Base-by-base conservation (phyloP, 2,888 invertebrate genomes). In the Melinaea marsaeus region DNA sequence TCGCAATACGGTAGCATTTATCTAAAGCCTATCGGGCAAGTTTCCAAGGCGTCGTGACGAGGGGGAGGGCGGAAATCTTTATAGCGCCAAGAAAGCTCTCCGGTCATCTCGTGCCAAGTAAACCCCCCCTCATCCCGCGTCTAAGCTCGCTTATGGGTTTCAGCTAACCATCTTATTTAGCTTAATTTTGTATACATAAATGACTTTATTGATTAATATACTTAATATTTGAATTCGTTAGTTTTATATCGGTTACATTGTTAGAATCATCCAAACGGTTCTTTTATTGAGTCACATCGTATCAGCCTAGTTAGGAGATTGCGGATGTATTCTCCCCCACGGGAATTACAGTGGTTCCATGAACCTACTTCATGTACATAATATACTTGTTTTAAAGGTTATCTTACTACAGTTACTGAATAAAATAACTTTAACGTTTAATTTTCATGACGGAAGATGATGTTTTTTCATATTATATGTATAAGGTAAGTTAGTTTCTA, bases 11-110 rank as follows among this genome's bases (percentile, higher is more conserved):
- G 80, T 76, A 75, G 71, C 74, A 77, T 78, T 81, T 83, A 84
- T 83, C 82, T 83, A 75, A 80, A 81, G 82, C 78, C 78, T 79
- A 79, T 76, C 83, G 85, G 88, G 88, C 88, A 87, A 77, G 73
- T 68, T 83, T 87, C 88, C 88, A 88, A 88, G 81, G 77, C 76
- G 75, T 78, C 80, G 67, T 69, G 75, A 73, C 74, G 70, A 75
- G 77, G 71, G 75, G 22, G 79, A 75, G 72, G 72, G 75, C 79
- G 74, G 76, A 77, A 75, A 77, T 59, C 37, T 64, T 57, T 74
- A 65, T 65, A 68, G 70, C 74, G 80, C 81, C 81, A 82, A 81
- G 75, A 77, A 78, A 74, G 77, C 79, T 77, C 76, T 77, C 69
- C 70, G 75, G 72, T 68, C 75, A 75, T 70, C 76, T 72, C 71